Conservation (phyloP, 2,113 vertebrate genomes). For the Mus spicilegus region DNA sequence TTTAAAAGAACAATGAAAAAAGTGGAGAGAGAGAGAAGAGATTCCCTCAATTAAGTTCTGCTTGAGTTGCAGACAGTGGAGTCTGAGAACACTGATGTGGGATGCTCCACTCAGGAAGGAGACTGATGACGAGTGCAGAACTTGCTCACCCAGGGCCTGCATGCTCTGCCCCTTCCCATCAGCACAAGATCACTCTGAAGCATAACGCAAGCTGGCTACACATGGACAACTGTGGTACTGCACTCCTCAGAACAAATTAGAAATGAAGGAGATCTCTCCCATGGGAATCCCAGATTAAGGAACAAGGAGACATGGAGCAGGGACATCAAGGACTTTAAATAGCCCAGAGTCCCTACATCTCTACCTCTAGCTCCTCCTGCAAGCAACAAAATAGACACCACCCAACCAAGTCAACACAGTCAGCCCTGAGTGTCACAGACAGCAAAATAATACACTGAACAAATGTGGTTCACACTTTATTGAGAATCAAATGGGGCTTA, state of each 20-base stretch:
- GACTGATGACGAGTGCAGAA: not conserved
- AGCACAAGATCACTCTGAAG: not conserved
- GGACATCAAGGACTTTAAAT: not conserved
- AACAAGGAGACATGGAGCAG: not conserved
- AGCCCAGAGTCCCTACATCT: too few relatives aligned
- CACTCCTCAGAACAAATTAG: not conserved
- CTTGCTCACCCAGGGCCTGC: accelerated
- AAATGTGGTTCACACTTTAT: not conserved
- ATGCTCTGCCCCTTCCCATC: not conserved
- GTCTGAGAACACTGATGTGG: not conserved
- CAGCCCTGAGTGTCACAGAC: not conserved
- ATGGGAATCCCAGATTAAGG: not conserved
- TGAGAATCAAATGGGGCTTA: not conserved
- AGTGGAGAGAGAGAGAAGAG: not conserved
- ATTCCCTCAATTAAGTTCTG: not conserved
- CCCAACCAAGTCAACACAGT: not conserved
- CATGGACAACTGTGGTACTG: not conserved
- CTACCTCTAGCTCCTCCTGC: not conserved
- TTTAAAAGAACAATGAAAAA: not conserved
- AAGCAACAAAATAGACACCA: not conserved
- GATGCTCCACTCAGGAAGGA: not conserved
- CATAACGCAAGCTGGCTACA: not conserved
- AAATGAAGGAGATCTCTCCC: not conserved
- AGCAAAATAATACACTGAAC: not conserved
- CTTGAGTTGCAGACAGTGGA: not conserved